These are phyloP conservation scores for Drosophila subquinaria DNA, from an alignment of 2,888 invertebrate genomes.

Conservation along the genomic window DNA sequence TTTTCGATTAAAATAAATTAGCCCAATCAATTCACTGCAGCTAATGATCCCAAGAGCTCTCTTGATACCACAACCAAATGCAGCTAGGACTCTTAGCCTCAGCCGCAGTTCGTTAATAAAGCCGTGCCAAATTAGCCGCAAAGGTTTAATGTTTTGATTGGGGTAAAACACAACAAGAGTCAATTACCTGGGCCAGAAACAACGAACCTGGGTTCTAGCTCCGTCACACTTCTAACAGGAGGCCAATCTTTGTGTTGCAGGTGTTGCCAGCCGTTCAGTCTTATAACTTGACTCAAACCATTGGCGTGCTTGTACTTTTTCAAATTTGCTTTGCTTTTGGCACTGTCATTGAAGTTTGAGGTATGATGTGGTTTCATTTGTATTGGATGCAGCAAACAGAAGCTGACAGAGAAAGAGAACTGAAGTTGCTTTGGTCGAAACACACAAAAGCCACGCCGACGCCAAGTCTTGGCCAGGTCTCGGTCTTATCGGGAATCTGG, in stretches of 20 bases:
- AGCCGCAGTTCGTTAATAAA: conserved; percentile 52
- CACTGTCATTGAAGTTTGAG: conserved; percentile 17
- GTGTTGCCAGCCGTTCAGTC: conserved; percentile 40
- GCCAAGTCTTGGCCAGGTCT: conserved; percentile 15
- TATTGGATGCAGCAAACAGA: conserved; percentile 49
- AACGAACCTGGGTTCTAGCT: conserved; percentile 19
- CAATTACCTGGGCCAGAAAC: conserved; percentile 39
- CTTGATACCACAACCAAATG: conserved; percentile 34
- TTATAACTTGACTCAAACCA: conserved; percentile 24
- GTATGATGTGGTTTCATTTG: conserved; percentile 43
- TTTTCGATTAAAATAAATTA: conserved; percentile 15
- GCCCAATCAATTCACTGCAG: conserved; percentile 19
- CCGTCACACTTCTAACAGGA: conserved; percentile 40
- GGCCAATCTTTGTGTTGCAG: conserved; percentile 27
- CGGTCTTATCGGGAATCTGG: conserved; percentile 51
- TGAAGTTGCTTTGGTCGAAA: conserved; percentile 9
- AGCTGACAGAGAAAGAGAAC: conserved; percentile 34
- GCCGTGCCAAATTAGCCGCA: conserved; percentile 68
- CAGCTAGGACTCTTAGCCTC: conserved; percentile 48
- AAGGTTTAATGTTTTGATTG: conserved; percentile 77
- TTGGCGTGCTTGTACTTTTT: conserved; percentile 57
- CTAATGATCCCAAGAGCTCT: conserved; percentile 46
- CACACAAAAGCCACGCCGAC: conserved; percentile 26
- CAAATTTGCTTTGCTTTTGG: conserved; percentile 32
- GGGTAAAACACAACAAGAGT: conserved; percentile 46